Conservation (phyloP, 2,888 invertebrate species). For the Rhimphoctona megacephalus region DNA sequence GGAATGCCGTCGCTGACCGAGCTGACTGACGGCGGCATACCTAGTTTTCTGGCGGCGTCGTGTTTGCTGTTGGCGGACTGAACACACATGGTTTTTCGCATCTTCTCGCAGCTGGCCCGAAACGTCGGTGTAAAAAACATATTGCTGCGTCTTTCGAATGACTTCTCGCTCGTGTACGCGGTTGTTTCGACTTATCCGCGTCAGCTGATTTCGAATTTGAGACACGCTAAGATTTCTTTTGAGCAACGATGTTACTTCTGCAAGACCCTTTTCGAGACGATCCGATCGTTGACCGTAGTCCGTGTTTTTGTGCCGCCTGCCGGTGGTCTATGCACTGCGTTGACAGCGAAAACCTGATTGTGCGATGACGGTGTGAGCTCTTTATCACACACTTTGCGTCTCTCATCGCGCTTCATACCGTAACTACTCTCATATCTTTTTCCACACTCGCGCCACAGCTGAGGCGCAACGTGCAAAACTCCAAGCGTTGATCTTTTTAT, state of each 20-base stretch:
- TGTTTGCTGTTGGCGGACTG: background rate
- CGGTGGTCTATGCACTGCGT: too few relatives aligned
- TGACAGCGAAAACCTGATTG: background rate
- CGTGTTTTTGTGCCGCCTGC: too few relatives aligned
- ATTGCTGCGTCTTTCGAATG: background rate
- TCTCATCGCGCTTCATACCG: too few relatives aligned
- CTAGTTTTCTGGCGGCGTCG: constrained; percentile 18
- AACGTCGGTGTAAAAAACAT: constrained; percentile 25
- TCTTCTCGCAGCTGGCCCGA: constrained; percentile 4
- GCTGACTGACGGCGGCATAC: background rate
- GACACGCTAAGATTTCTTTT: background rate
- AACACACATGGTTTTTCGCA: background rate
- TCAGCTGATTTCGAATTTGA: background rate
- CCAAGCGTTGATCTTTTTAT: too few relatives aligned
- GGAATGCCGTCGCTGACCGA: constrained; percentile 47
- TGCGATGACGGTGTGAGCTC: constrained; percentile 16
- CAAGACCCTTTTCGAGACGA: background rate
- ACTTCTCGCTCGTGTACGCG: background rate
- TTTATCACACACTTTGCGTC: too few relatives aligned
- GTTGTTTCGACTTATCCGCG: background rate
- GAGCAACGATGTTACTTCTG: constrained; percentile 9
- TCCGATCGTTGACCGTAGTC: background rate
- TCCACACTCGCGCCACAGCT: too few relatives aligned
- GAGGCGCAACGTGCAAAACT: too few relatives aligned
- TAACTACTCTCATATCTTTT: too few relatives aligned